Conservation (phyloP, 2,888 invertebrate genomes). For the Nematopogon swammerdamellus region DNA sequence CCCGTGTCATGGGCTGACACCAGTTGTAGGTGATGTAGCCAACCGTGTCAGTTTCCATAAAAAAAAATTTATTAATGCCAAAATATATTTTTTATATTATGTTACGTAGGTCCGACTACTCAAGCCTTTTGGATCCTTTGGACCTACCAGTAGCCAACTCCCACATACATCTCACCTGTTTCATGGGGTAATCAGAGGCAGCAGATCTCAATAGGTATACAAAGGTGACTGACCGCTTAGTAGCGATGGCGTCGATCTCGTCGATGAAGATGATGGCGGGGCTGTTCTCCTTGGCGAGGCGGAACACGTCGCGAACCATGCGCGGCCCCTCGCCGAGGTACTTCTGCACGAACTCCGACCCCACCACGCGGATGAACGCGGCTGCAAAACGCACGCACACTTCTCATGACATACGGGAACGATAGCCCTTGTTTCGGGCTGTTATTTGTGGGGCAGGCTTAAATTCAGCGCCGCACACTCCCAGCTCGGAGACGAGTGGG, state of each 20-base stretch:
- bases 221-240: slow-evolving; percentile 71
- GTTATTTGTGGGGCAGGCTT: too few relatives aligned
- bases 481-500: too few relatives aligned
- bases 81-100: not conserved
- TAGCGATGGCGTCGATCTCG: slow-evolving; percentile 99
- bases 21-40: too few relatives aligned
- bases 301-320: slow-evolving; percentile 99
- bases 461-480: too few relatives aligned
- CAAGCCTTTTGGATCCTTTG: not conserved
- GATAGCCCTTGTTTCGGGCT: too few relatives aligned
- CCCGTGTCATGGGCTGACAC: too few relatives aligned
- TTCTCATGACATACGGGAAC: too few relatives aligned
- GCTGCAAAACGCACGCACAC: slow-evolving; percentile 49
- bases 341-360: slow-evolving; percentile 99
- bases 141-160: too few relatives aligned
- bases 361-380: slow-evolving; percentile 97
- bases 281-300: slow-evolving; percentile 97
- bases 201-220: too few relatives aligned
- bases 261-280: slow-evolving; percentile 99
- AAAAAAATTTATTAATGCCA: not conserved
- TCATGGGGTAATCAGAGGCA: too few relatives aligned
- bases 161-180: too few relatives aligned
- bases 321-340: slow-evolving; percentile 98
- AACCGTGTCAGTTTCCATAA: too few relatives aligned
- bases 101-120: not conserved